Evolutionary conservation across 2,113 vertebrate species (phyloP).

Genomic region (Chaetura pelagica): DNA sequence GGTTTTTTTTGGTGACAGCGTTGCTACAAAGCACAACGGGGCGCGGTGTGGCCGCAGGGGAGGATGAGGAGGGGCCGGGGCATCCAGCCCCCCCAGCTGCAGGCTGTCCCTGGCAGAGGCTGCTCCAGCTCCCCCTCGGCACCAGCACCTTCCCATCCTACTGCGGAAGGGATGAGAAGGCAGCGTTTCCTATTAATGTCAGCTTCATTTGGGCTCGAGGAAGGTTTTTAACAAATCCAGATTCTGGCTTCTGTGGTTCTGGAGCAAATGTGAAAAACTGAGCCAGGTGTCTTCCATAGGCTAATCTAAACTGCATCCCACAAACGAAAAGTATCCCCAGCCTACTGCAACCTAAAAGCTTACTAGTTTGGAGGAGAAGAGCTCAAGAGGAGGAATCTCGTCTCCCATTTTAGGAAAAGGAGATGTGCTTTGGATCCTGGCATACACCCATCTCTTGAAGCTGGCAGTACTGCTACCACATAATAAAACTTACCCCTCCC

Average conservation of each 20-base stretch:
- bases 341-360: background rate
- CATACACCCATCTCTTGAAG: background rate
- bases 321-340: background rate
- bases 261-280: background rate
- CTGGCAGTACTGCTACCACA: background rate
- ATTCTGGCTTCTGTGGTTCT: background rate
- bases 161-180: background rate
- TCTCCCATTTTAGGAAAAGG: background rate
- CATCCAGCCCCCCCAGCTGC: background rate
- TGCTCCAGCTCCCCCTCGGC: background rate
- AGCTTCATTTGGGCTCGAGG: background rate
- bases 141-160: background rate
- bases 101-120: background rate
- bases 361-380: background rate
- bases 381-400: background rate
- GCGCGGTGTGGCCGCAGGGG: too few species aligned
- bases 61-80: background rate
- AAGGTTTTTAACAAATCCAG: background rate
- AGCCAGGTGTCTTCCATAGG: background rate
- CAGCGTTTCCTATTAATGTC: rapidly evolving
- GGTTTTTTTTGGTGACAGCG: too few species aligned
- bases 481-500: background rate
- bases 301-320: background rate
- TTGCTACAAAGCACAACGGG: background rate
- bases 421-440: background rate